Percentiles rank a stretch among this genome's conserved stretches.
These are phyloP conservation scores for Anadara kagoshimensis DNA, from an alignment of 1,140 invertebrate species.

Conservation along the genomic window DNA sequence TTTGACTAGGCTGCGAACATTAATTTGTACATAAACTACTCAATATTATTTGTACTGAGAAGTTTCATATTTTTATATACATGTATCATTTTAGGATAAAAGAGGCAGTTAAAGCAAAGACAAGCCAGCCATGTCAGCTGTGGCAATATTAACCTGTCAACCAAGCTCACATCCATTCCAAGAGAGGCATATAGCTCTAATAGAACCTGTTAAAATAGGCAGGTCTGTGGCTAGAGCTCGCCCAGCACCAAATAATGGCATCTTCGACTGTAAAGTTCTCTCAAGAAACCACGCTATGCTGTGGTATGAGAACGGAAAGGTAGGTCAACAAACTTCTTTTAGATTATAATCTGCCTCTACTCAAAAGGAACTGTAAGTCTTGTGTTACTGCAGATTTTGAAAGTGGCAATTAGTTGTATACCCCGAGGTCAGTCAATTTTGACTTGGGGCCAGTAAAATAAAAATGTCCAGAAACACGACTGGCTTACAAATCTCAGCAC, in stretches of 20 bases:
- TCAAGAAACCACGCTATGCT: constrained; percentile 97
- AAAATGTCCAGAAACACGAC: no score
- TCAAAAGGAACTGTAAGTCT: no score
- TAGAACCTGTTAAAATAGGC: constrained; percentile 91
- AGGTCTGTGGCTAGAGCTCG: constrained; percentile 91
- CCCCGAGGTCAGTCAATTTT: no score
- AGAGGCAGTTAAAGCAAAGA: not conserved
- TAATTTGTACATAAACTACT: no score
- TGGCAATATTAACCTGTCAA: constrained; percentile 79
- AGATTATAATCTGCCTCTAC: no score
- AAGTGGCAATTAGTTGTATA: no score
- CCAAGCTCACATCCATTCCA: constrained; percentile 94
- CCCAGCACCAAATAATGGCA: constrained; percentile 87
- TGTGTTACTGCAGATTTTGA: no score
- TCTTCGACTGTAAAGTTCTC: constrained; percentile 99
- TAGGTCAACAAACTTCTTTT: constrained; percentile 63
- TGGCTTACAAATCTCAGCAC: no score
- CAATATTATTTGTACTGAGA: not conserved
- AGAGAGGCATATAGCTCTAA: constrained; percentile 83
- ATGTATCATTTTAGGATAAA: constrained; percentile 7
- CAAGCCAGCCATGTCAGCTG: constrained; percentile 62
- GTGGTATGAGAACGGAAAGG: constrained; percentile 94
- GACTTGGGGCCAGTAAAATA: no score
- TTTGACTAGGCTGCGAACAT: no score
- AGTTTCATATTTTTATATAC: not conserved